These are phyloP conservation scores for Callospermophilus lateralis DNA, from an alignment of 2,113 vertebrate genomes.

Conservation along the genomic window DNA sequence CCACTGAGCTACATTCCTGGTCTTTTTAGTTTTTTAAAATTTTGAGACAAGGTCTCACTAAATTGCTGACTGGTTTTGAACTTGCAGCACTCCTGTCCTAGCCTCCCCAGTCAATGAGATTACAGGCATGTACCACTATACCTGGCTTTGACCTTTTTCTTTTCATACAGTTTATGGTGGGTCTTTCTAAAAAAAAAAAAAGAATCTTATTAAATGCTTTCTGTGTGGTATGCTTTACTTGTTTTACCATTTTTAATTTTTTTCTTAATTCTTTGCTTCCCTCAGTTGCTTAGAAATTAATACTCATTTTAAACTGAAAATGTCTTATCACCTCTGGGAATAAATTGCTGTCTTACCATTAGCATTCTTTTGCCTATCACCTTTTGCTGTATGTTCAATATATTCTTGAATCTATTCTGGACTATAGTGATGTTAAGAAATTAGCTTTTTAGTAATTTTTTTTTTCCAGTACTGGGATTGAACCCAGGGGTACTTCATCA, in stretches of 20 bases:
- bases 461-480: too few species aligned
- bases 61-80: too few species aligned
- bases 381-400: background rate
- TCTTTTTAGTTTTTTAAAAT: too few species aligned
- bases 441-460: background rate
- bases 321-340: background rate
- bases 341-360: background rate
- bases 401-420: slow-evolving; percentile 36
- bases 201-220: background rate
- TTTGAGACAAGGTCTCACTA: too few species aligned
- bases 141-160: background rate
- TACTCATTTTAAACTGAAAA: background rate
- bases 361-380: background rate
- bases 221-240: background rate
- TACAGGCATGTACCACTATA: too few species aligned
- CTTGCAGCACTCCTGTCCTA: too few species aligned
- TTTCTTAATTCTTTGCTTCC: background rate
- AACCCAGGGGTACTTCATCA: too few species aligned
- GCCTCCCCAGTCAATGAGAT: too few species aligned
- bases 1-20: too few species aligned
- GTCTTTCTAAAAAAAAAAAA: background rate
- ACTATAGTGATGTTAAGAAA: background rate
- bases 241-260: background rate
- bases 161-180: background rate
- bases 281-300: slow-evolving; percentile 22